Evolutionary conservation across 1,140 invertebrate genomes (phyloP), one percentile per base, ranked within the genome.

Genomic region (Leptestheria dahalacensis): DNA sequence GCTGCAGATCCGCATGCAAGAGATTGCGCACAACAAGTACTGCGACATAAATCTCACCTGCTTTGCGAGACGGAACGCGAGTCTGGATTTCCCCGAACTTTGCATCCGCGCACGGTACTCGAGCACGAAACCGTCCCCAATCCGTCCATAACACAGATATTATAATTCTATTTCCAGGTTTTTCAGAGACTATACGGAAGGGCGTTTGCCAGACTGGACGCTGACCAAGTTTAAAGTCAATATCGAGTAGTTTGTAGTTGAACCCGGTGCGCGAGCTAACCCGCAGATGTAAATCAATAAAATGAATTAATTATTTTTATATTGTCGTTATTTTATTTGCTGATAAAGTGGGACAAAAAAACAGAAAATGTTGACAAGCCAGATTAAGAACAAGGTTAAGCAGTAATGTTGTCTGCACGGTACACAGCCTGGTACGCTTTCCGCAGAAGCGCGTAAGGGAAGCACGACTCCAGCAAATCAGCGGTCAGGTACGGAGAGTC

Each of bases 381-480:
- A 41, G 15, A 41, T 41, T 41, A 41, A 41, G 33, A 41, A 26
- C 11, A 54, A 11, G 15, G 23, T 29, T 55, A 55, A 33, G 26
- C 21, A 29, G 24, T 48, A 48, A 57, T 47, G 60, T 88, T 83
- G 69, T 90, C 87, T 62, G 88, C 79, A 71, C 92, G 93, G 70
- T 93, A 92, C 52, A 95, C 91, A 67, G 88, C 87, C 68, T 94
- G 92, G 76, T 95, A 97, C 64, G 94, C 91, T 73, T 97, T 97
- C 51, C 94, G 81, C 65, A 97, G 88, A 3, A 98, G 78, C 6
- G 91, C 92, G 72, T 97, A 97, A 0, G 94, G 94, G 71, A 98
- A 98, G 72, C 95, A 98, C 2, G 92, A 96, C 70, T 98, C 95
- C 57, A 98, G 72, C 51, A 97, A 76, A 78, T 98, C 94, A 92